Evolutionary conservation across 2,797 vertebrate species (phyloP), one percentile per base, ranked within the genome.

Genomic region (Etheostoma nigrum): DNA sequence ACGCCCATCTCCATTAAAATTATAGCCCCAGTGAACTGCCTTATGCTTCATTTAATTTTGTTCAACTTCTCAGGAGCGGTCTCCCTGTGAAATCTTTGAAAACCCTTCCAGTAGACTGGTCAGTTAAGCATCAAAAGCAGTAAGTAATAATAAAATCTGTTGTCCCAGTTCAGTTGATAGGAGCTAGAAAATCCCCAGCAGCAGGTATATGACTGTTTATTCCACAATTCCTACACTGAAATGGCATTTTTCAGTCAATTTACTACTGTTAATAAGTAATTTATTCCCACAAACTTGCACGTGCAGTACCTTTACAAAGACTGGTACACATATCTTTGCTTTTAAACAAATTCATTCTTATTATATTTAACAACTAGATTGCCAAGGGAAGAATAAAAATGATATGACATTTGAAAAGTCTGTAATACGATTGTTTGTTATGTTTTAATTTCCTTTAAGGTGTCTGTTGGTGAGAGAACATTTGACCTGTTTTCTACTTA

Each of bases 21-120:
- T 48, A 74, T 33, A 85, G 87, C 86, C 79, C 76, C 63, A 10
- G 75, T 79, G 88, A 93, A 91, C 91, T 78, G 77, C 70, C 69
- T 78, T 79, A 86, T 33, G 87, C 89, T 89, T 92, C 89, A 88
- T 91, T 93, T 91, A 18, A 88, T 90, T 89, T 85, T 82, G 83
- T 77, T 88, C 79, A 86, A 81, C 88, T 91, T 92, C 86, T 85
- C 81, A 76, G 89, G 76, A 82, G 83, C 75, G n/a, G 80, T 60
- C 85, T 88, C 84, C 73, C 77, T 83, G 87, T 86, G 88, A 92
- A 88, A 90, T 87, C 90, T 88, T 78, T 84, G 82, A 90, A 86
- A 90, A 78, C 61, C 65, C 78, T 92, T 92, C 90, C 90, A 81
- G 76, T 76, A 81, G 84, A 90, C 73, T 16, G 91, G 89, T 92